phyloP scores from a whole-genome alignment of 2,888 invertebrate species.

The Diaprepes abbreviatus region DNA sequence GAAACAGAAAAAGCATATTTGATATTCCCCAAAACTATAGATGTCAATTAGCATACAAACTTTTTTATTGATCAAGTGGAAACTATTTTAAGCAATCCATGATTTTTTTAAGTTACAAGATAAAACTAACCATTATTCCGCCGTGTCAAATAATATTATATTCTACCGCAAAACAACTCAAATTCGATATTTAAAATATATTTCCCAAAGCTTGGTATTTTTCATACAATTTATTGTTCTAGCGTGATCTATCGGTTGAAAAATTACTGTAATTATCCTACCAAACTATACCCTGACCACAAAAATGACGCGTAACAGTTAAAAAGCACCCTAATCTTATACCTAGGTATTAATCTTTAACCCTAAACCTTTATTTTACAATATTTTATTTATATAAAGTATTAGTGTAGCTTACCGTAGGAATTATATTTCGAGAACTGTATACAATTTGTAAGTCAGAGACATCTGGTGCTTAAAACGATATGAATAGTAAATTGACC shows the following conservation, averaged over 20 bases:
- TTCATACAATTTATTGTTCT: background rate
- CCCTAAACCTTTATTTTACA: slow-evolving; percentile 26
- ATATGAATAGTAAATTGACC: slow-evolving; percentile 20
- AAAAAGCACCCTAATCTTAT: slow-evolving; percentile 28
- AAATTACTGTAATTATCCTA: slow-evolving; percentile 31
- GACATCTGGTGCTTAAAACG: slow-evolving; percentile 29
- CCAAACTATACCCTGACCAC: slow-evolving; percentile 33
- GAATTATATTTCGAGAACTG: slow-evolving; percentile 1
- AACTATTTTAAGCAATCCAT: no score
- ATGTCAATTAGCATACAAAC: no score
- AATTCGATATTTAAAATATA: background rate
- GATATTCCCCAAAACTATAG: no score
- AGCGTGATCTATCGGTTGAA: slow-evolving; percentile 26
- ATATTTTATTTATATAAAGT: slow-evolving; percentile 22
- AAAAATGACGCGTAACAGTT: slow-evolving; percentile 37
- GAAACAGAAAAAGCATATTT: no score
- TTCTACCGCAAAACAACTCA: background rate
- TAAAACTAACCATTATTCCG: no score
- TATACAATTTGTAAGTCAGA: slow-evolving; percentile 43
- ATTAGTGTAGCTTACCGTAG: slow-evolving; percentile 14
- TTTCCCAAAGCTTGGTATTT: background rate
- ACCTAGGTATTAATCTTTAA: slow-evolving; percentile 27
- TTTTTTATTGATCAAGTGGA: no score
- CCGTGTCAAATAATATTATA: background rate
- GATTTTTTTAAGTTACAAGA: no score